These are phyloP conservation scores for Trachymyrmex cornetzi DNA, from an alignment of 1,140 invertebrate species.

Conservation along the genomic window DNA sequence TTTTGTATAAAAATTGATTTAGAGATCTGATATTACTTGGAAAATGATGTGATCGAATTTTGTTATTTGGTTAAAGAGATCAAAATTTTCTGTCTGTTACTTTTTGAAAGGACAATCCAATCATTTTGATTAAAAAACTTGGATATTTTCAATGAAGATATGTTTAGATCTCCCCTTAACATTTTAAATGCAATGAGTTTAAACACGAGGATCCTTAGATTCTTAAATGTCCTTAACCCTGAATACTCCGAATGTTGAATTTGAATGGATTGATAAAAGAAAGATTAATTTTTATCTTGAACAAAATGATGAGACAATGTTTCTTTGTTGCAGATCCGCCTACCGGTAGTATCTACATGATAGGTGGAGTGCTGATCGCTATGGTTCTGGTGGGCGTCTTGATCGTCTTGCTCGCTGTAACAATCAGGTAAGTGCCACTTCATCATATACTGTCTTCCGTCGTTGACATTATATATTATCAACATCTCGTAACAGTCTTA, in stretches of 20 bases:
- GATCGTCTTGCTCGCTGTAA: slow-evolving; percentile 92
- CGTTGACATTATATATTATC: slow-evolving; percentile 3
- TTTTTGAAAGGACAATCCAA: no score
- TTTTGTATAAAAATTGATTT: no score
- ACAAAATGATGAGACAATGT: not conserved
- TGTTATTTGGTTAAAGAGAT: no score
- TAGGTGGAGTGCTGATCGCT: slow-evolving; percentile 92
- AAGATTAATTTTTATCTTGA: not conserved
- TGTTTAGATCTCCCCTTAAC: not conserved
- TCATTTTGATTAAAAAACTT: no score
- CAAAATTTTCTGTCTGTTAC: no score
- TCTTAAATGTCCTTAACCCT: not conserved
- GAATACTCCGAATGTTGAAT: not conserved
- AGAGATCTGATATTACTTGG: no score
- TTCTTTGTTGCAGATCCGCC: slow-evolving; percentile 90
- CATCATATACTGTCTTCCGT: not conserved
- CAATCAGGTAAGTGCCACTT: slow-evolving; percentile 89
- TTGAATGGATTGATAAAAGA: not conserved
- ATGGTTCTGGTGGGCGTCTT: slow-evolving; percentile 92
- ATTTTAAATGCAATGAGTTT: not conserved
- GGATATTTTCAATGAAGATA: not conserved
- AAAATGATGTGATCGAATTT: not conserved
- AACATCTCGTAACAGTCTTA: not conserved
- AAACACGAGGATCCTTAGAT: not conserved
- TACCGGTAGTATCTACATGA: slow-evolving; percentile 92